These are phyloP conservation scores for Sternarchorhynchus goeldii DNA, from an alignment of 2,797 vertebrate species.

Conservation along the genomic window DNA sequence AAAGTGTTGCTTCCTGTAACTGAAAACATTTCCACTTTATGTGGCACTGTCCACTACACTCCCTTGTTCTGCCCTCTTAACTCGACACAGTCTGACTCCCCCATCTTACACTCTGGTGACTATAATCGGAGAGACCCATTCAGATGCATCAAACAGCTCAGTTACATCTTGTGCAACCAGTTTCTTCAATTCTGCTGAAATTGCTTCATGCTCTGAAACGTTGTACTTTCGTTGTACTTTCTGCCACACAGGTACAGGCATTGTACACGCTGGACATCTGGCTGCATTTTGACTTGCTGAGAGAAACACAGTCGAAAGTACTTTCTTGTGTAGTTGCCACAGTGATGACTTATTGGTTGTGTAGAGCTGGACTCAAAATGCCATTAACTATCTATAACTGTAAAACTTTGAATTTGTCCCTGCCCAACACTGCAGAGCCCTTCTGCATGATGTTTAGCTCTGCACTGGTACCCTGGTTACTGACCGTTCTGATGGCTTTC, in stretches of 20 bases:
- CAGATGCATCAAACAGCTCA: constrained; percentile 17
- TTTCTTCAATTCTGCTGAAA: constrained; percentile 26
- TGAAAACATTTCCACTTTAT: constrained; percentile 24
- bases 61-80: constrained; percentile 14
- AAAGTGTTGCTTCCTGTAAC: constrained; percentile 22
- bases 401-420: constrained; percentile 13
- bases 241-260: background rate
- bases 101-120: background rate
- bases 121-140: constrained; percentile 15
- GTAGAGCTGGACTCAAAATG: background rate
- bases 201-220: background rate
- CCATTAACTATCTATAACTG: background rate
- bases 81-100: constrained; percentile 1
- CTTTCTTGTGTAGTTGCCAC: background rate
- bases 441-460: constrained; percentile 5
- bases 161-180: constrained; percentile 6
- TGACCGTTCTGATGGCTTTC: constrained; percentile 2
- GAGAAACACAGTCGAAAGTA: constrained; percentile 5
- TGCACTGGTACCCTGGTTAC: no score
- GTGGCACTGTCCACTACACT: constrained; percentile 26
- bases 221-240: background rate
- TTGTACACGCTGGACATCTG: background rate
- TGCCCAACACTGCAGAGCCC: background rate
- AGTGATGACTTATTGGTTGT: background rate
- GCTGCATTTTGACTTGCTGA: constrained; percentile 11